A percentile compares a stretch with the other conserved stretches of the same genome.
phyloP scores from a whole-genome alignment of 2,888 invertebrate genomes.

The Hybos culiciformis region DNA sequence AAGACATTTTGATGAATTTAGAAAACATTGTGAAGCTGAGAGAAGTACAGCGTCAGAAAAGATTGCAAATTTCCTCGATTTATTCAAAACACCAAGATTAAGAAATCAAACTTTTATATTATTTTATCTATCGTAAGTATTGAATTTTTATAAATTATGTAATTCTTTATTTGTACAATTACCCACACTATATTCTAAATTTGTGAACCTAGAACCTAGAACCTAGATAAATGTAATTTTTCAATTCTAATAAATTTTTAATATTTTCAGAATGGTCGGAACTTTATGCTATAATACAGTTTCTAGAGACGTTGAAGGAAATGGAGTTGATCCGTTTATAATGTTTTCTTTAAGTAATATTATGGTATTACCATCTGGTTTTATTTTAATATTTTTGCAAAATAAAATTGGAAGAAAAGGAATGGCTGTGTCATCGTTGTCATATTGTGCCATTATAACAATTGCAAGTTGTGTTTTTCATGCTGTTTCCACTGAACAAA shows the following conservation, averaged over 20 bases:
- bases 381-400: slow-evolving; percentile 21
- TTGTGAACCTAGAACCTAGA: neutral
- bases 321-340: slow-evolving; percentile 35
- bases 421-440: slow-evolving; percentile 35
- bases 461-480: slow-evolving; percentile 29
- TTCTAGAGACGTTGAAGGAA: slow-evolving; percentile 37
- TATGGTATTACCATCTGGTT: slow-evolving; percentile 37
- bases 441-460: slow-evolving; percentile 35
- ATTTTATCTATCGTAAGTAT: slow-evolving; percentile 40
- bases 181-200: neutral
- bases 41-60: neutral
- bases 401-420: slow-evolving; percentile 30
- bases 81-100: slow-evolving; percentile 36
- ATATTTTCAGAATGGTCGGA: slow-evolving; percentile 38
- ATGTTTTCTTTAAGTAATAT: slow-evolving; percentile 36
- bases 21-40: slow-evolving; percentile 11
- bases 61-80: slow-evolving; percentile 21
- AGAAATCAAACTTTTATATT: slow-evolving; percentile 36
- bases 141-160: neutral
- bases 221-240: neutral
- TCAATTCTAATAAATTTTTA: neutral
- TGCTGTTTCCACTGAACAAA: slow-evolving; percentile 14
- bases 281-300: slow-evolving; percentile 40
- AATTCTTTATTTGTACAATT: neutral
- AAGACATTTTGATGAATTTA: slow-evolving; percentile 13